A percentile compares a stretch with the other conserved stretches of the same genome.
These are phyloP conservation scores for Nezara viridula DNA, from an alignment of 2,888 invertebrate genomes.

Conservation along the genomic window DNA sequence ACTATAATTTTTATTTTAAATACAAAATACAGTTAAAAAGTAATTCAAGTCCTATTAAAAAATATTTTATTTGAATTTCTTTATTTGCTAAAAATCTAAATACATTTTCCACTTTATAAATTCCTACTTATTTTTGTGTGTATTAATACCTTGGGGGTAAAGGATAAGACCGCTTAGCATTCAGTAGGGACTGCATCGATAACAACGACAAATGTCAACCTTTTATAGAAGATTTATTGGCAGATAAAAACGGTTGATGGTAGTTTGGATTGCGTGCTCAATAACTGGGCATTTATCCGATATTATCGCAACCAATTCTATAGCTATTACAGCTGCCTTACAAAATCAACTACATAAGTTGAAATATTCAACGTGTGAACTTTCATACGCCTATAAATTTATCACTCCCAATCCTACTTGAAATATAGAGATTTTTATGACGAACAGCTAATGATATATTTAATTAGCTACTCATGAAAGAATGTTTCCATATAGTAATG, in stretches of 20 bases:
- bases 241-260: background rate
- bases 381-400: background rate
- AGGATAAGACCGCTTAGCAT: background rate
- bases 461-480: no score
- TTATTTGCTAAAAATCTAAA: background rate
- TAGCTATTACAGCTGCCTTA: background rate
- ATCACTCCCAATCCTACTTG: background rate
- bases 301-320: background rate
- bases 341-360: background rate
- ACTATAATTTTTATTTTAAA: no score
- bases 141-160: background rate
- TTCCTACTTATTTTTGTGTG: no score
- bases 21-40: no score
- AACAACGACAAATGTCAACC: background rate
- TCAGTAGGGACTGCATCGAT: background rate
- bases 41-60: no score
- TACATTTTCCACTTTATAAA: background rate
- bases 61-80: no score
- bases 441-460: no score
- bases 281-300: background rate
- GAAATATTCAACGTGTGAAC: background rate
- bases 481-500: no score
- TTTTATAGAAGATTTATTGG: background rate
- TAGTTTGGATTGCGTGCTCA: conserved; percentile 6
- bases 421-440: no score